A percentile compares a stretch with the other conserved stretches of the same genome.
Conservation (phyloP, 1,140 invertebrate species). For the Nephila pilipes region DNA sequence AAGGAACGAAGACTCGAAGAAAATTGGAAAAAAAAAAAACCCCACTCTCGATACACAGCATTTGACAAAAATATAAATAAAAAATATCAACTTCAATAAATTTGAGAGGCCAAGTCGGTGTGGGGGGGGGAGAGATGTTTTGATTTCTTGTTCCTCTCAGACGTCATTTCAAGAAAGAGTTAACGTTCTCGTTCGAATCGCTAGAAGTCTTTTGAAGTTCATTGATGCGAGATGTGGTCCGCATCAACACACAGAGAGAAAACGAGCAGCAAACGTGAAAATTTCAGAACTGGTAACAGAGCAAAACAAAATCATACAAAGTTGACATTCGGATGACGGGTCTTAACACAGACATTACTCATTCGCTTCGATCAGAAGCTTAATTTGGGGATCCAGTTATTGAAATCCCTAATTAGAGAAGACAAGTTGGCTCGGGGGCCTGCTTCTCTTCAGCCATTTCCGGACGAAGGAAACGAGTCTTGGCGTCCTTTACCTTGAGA, state of each 20-base stretch:
- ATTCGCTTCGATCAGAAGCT: not conserved
- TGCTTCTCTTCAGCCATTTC: constrained; percentile 53
- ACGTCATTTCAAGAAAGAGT: too few relatives aligned
- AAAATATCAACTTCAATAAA: too few relatives aligned
- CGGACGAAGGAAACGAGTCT: constrained; percentile 49
- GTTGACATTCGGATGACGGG: not conserved
- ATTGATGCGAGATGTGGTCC: too few relatives aligned
- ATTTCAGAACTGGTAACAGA: not conserved
- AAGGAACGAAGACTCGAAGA: too few relatives aligned
- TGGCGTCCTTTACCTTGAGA: constrained; percentile 66
- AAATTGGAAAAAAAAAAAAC: too few relatives aligned
- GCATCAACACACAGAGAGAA: not conserved
- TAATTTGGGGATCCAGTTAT: constrained; percentile 29
- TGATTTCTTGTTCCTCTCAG: too few relatives aligned
- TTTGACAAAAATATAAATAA: too few relatives aligned
- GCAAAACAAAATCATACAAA: not conserved
- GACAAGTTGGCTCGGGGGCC: not conserved
- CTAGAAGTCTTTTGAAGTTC: too few relatives aligned
- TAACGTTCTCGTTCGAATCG: too few relatives aligned
- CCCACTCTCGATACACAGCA: too few relatives aligned
- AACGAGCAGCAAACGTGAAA: not conserved
- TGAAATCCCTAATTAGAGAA: constrained; percentile 21
- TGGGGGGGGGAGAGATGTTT: too few relatives aligned
- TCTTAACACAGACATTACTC: not conserved
- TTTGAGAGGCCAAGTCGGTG: too few relatives aligned